Base-by-base conservation (phyloP, 2,888 invertebrate species). In the Rhagonycha lutea region DNA sequence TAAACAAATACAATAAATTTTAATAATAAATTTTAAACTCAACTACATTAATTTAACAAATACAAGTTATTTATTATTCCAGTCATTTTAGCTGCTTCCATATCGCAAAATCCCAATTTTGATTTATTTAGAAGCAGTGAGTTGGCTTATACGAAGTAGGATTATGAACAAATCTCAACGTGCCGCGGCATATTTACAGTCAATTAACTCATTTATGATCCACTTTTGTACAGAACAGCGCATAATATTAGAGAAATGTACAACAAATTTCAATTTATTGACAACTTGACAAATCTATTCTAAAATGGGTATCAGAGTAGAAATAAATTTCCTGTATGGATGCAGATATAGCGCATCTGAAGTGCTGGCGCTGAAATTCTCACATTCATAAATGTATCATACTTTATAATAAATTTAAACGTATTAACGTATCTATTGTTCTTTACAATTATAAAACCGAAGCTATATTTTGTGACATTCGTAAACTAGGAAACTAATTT, bases 401-500 rank as follows among this genome's bases (percentile, higher is more conserved):
- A 71, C 71, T 77, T 77, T 74, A 77, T 71, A 74, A 71, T 14
- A 68, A 73, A 74, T 68, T 24, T 24, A 10, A 68, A 63, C 68
- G 61, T 69, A 72, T 72, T 74, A 70, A 62, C 67, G 69, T 65
- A 71, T 68, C 14, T 70, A 63, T 74, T 74, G 76, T 77, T 77
- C 70, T 69, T 71, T 68, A 74, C 74, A 77, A 77, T 77, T 77
- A 74, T 77, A 77, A 77, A 77, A 77, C 73, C 76, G 76, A 69
- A 70, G 76, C 28, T 68, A 72, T 77, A 72, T 74, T 74, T 77
- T 73, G 73, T 74, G 76, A 72, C 76, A 72, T 69, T 77, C 74
- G 63, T 77, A 77, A 77, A 77, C 76, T 77, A 77, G 76, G 73
- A 77, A 77, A 77, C 76, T 77, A 77, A 77, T 77, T 77, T 74